Conservation (phyloP, 2,797 vertebrate genomes). For the Chiloscyllium punctatum region DNA sequence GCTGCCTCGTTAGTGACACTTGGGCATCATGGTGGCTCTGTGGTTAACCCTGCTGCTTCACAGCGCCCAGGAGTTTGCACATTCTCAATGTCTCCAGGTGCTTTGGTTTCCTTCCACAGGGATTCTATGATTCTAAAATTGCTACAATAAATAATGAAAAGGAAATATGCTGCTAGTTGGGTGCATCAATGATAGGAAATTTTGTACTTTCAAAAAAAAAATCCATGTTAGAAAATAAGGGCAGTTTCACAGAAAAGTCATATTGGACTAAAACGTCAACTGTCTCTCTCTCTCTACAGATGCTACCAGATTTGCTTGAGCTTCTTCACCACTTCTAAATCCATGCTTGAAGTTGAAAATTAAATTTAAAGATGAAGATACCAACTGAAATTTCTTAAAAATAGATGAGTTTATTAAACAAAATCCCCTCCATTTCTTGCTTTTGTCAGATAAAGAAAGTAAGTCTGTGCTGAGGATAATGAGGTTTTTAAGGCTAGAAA, state of each 20-base stretch:
- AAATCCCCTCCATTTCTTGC: not conserved
- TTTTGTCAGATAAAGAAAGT: not conserved
- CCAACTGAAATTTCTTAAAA: not conserved
- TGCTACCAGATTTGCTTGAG: too few species aligned
- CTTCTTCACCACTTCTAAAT: not conserved
- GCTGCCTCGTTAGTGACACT: not conserved
- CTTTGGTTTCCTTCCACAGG: too few species aligned
- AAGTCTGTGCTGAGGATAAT: not conserved
- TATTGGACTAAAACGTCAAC: too few species aligned
- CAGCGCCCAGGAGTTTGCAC: too few species aligned
- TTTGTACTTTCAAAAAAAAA: not conserved
- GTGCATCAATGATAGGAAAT: not conserved
- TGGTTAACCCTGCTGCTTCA: too few species aligned
- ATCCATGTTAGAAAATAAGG: too few species aligned
- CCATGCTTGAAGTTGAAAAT: not conserved
- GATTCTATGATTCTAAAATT: not conserved
- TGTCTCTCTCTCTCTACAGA: too few species aligned
- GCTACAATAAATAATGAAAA: not conserved
- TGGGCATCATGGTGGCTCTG: too few species aligned
- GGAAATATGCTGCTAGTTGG: not conserved
- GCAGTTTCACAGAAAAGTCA: too few species aligned
- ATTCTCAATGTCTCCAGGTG: too few species aligned
- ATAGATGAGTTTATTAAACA: not conserved
- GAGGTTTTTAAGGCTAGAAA: not conserved
- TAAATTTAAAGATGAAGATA: not conserved